Base-by-base conservation (phyloP, 1,140 invertebrate species). In the Drosophila nikananu region DNA sequence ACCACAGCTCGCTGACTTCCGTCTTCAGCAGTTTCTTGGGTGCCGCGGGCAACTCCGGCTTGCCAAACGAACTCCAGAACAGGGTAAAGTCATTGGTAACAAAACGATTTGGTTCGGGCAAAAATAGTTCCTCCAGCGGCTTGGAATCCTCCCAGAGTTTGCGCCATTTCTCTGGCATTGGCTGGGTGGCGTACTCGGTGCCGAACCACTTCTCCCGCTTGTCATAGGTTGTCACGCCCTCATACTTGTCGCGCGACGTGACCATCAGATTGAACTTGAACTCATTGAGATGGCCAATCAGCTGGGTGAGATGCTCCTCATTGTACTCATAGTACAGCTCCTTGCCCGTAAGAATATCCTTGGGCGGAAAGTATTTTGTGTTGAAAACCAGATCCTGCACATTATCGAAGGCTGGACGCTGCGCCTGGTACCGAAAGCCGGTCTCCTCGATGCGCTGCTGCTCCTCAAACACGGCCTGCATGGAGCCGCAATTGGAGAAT, bases 41-140 rank as follows among this genome's bases (percentile, higher is more conserved):
- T 87, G 95, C 95, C 23, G 82, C 81, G 0, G 89, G 81, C 6
- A 94, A 17, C 3, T 81, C 77, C 0, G 86, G 91, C n/a, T 82
- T 86, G 30, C 81, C 79, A 19, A 55, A 52, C 17, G 64, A 27
- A 2, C 81, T 68, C 84, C 90, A 92, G 25, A 97, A 93, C 21
- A 98, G 84, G 6, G 95, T 94, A 89, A 98, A 98, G 91, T 98
- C 95, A 2, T 95, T 95, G 0, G 97, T 96, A 65, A 99, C 96
- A 93, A 96, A 99, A 35, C 95, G 94, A 94, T 99, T 99, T 9
- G 96, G 95, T 19, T 95, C 94, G 1, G 97, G 97, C 13, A 98
- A 93, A 72, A 94, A 93, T 80, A 97, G 95, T 25, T 95, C 94
- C 0, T 93, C 62, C 6, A 94, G 93, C 0, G 95, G 94, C 58